Evolutionary conservation across 2,888 invertebrate genomes (phyloP), one percentile per base, ranked within the genome.

Genomic region (Xestia xanthographa): DNA sequence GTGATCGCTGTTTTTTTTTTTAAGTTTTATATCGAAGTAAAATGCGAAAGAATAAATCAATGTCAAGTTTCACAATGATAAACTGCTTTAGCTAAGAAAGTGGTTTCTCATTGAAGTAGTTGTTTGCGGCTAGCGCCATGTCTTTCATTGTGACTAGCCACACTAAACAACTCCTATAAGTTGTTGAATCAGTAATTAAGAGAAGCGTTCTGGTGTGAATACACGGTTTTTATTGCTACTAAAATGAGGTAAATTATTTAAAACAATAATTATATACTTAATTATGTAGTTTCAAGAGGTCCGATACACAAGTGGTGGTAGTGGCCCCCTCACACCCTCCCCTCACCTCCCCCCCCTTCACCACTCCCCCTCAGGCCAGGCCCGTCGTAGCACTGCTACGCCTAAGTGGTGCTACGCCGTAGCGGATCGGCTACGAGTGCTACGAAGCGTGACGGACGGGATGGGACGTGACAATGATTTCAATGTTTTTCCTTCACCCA

Each of bases 61-160:
- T 53, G 9, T 60, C n/a, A 56, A 67, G 38, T 60, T 50, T 58
- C 9, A 66, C n/a, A 66, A 82, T 48, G 20, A 68, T 29, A 45
- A 14, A 69, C 53, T 60, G 41, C 20, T 66, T 58, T 77, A 77
- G 77, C 82, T 77, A 82, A 77, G 66, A 66, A 69, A 77, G 58
- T 66, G 20, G 41, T 43, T 43, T 82, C 43, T 58, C 50, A 38
- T 45, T 68, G 65, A 38, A 69, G 58, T 82, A 82, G 45, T 45
- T 69, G 68, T 22, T 66, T 48, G 77, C 38, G 77, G 77, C 60
- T 45, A 48, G 65, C 65, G 41, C 29, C 14, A 58, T 29, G 58
- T 69, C 77, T 69, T 63, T 68, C n/a, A 50, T 60, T 12, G 29
- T 58, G 34, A 65, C 41, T n/a, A 43, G 5, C 29, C 58, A 11